Base-by-base conservation (phyloP, 2,888 invertebrate genomes). In the Macrostomum cliftonense region DNA sequence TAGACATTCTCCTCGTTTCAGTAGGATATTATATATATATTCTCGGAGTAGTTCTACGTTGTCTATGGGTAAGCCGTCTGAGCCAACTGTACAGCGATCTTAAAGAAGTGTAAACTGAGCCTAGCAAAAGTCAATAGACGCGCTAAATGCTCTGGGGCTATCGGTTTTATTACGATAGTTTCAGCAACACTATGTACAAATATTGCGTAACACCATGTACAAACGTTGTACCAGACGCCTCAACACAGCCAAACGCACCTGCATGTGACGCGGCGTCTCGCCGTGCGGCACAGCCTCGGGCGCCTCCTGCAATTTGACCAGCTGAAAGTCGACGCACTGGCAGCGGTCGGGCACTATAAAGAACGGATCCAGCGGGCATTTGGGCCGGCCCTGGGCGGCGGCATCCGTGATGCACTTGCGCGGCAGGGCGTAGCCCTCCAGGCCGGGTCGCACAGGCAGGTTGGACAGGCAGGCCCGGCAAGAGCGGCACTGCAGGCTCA, bases 301-400 rank as follows among this genome's bases (percentile, higher is more conserved):
- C 17, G 86, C 73, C 71, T 97, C 97, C 76, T 97, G 95, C 12
- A 95, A 71, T 70, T 93, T 99, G n/a, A 97, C 70, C 0, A 84
- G 81, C 78, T 99, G 97, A 66, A 87, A 99, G 72, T 99, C 95
- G 20, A 95, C 85, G 70, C 95, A 97, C 57, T 79, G 78, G 70
- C 95, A 95, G 71, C 89, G 91, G 67, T 97, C 95, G 14, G 95
- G 93, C 70, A 95, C 80, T 54, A 99, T 91, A 68, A 88, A 91
- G 69, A 85, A 99, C 1, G 97, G 97, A 73, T 99, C 97, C 49
- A 93, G 67, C 0, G 95, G 93, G 63, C 97, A 97, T 61, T 84
- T 84, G 0, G 84, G 83, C 47, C 83, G 75, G 21, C 89, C 89
- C 19, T 13, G 17, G 12, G 52, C 40, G 12, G 21, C 44, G 12